Conservation (phyloP, 2,113 vertebrate species). For the Laticauda colubrina region DNA sequence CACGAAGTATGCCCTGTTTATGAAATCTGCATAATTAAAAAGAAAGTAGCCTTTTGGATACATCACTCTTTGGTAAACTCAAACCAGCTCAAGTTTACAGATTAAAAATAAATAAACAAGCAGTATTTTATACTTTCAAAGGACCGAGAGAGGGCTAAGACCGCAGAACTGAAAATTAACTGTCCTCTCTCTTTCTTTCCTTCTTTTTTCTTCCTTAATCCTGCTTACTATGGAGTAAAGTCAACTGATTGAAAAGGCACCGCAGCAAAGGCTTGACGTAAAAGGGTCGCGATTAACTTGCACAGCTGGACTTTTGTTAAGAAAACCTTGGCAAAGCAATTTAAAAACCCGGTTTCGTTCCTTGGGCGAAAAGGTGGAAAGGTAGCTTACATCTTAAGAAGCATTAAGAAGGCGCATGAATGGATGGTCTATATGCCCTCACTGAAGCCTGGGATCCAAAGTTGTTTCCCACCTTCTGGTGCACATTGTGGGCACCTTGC, state of each 20-base stretch:
- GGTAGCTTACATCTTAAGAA: conserved; percentile 59
- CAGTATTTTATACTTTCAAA: conserved; percentile 59
- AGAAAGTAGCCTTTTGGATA: conserved; percentile 75
- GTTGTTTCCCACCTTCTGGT: neutral
- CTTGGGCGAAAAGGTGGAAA: conserved; percentile 53
- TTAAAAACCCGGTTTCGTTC: conserved; percentile 57
- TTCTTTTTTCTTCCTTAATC: conserved; percentile 40
- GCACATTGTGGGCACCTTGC: neutral
- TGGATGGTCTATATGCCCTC: conserved; percentile 41
- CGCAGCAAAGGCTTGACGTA: conserved; percentile 40
- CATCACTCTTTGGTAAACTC: conserved; percentile 84
- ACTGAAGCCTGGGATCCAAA: conserved; percentile 41
- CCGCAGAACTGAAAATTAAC: conserved; percentile 57
- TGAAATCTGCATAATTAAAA: conserved; percentile 76
- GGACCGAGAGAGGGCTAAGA: conserved; percentile 64
- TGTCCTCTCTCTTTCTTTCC: conserved; percentile 22
- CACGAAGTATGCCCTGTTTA: conserved; percentile 62
- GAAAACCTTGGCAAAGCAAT: conserved; percentile 59
- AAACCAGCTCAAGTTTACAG: conserved; percentile 69
- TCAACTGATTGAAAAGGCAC: conserved; percentile 55
- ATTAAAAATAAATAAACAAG: conserved; percentile 55
- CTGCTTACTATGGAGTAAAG: conserved; percentile 43
- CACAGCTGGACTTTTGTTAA: conserved; percentile 58
- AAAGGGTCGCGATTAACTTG: conserved; percentile 47
- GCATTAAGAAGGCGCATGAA: conserved; percentile 62